Conservation (phyloP, 1,140 invertebrate species). For the Onthophagus taurus region DNA sequence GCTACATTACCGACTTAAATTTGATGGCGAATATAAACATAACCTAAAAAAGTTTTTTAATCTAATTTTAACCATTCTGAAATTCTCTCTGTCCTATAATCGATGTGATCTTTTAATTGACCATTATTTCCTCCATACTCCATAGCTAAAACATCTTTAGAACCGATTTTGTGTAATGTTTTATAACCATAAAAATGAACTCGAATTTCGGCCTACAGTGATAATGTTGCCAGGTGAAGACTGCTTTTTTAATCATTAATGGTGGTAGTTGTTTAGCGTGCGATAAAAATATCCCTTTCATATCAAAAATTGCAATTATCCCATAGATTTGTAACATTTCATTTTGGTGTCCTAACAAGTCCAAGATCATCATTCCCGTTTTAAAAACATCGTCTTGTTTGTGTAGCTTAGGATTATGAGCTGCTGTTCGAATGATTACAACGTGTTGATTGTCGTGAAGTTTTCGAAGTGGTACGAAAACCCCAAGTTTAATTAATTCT, state of each 20-base stretch:
- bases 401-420: conserved; percentile 46
- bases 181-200: conserved; percentile 41
- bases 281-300: conserved; percentile 44
- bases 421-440: conserved; percentile 46
- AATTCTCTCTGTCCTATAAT: conserved; percentile 47
- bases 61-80: conserved; percentile 47
- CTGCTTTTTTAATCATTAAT: conserved; percentile 45
- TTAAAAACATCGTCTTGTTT: conserved; percentile 50
- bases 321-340: conserved; percentile 46
- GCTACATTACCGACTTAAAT: too few species aligned
- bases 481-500: conserved; percentile 47
- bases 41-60: too few species aligned
- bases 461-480: conserved; percentile 49
- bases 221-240: conserved; percentile 60
- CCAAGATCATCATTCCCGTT: conserved; percentile 47
- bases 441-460: conserved; percentile 41
- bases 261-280: conserved; percentile 53
- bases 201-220: conserved; percentile 52
- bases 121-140: conserved; percentile 51
- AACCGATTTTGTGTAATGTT: conserved; percentile 38
- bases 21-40: too few species aligned
- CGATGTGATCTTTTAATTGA: conserved; percentile 42
- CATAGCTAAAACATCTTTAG: conserved; percentile 43
- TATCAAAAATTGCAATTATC: conserved; percentile 50
- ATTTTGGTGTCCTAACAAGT: conserved; percentile 42